Evolutionary conservation across 2,888 invertebrate species (phyloP).

Genomic region (Mycogona germanica): DNA sequence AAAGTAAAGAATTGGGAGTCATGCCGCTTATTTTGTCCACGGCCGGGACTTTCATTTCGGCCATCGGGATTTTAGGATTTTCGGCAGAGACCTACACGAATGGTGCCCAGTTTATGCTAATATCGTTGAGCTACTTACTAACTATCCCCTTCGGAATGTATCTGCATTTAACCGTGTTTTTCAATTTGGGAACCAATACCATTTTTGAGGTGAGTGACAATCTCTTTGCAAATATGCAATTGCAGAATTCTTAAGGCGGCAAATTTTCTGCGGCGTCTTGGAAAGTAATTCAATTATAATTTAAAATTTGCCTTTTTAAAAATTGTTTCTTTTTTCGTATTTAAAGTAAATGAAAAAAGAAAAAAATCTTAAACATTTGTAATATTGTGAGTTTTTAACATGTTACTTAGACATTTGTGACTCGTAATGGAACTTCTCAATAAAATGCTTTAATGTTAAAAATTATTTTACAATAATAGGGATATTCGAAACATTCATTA

Average conservation of each 20-base stretch:
- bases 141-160: background rate
- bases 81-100: background rate
- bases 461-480: background rate
- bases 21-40: slow-evolving; percentile 6
- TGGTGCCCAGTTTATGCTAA: background rate
- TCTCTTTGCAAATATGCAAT: background rate
- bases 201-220: slow-evolving; percentile 5
- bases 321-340: background rate
- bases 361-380: too few species aligned
- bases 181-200: background rate
- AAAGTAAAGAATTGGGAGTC: slow-evolving; percentile 1
- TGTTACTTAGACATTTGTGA: too few species aligned
- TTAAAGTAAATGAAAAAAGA: too few species aligned
- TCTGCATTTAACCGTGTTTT: slow-evolving; percentile 3
- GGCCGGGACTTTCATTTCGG: slow-evolving; percentile 3
- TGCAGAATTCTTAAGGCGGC: background rate
- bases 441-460: background rate
- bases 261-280: background rate
- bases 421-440: too few species aligned
- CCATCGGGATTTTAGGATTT: slow-evolving; percentile 8
- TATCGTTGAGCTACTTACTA: background rate
- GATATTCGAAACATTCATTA: background rate
- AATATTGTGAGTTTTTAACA: too few species aligned
- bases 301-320: background rate
- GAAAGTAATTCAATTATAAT: too few species aligned